phyloP scores from a whole-genome alignment of 2,113 vertebrate genomes.

The Stercorarius parasiticus region DNA sequence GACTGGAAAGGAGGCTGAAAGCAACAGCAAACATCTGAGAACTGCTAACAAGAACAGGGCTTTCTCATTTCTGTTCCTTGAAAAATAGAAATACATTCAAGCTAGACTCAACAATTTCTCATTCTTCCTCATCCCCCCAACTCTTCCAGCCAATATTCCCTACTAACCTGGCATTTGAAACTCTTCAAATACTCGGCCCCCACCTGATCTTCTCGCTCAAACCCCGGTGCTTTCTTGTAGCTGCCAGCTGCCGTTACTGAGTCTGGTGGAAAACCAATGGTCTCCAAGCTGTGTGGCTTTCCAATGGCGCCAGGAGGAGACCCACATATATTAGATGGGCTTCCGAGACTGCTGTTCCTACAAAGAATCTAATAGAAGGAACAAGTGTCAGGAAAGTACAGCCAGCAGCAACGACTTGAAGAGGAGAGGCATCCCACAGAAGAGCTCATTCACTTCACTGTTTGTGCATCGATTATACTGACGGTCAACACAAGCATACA shows the following conservation, averaged over 20 bases:
- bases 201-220: slow-evolving; percentile 95
- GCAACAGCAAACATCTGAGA: not conserved
- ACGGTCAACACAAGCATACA: slow-evolving; percentile 12
- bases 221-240: slow-evolving; percentile 94
- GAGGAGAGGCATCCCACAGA: not conserved
- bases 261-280: slow-evolving; percentile 79
- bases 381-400: slow-evolving; percentile 34
- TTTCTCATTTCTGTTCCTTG: not conserved
- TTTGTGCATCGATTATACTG: not conserved
- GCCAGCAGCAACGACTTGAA: not conserved
- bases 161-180: slow-evolving; percentile 83
- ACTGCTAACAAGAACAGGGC: not conserved
- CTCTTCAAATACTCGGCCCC: slow-evolving; percentile 83
- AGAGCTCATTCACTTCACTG: not conserved
- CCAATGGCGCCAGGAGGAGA: slow-evolving; percentile 81
- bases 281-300: slow-evolving; percentile 79
- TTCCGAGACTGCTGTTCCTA: slow-evolving; percentile 80
- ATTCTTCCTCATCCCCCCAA: slow-evolving; percentile 7
- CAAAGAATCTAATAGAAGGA: slow-evolving; percentile 76
- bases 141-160: slow-evolving; percentile 3
- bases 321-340: slow-evolving; percentile 78
- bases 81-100: not conserved
- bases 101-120: not conserved
- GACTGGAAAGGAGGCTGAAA: not conserved
- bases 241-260: slow-evolving; percentile 81